Percentiles rank a stretch among this genome's conserved stretches.
Conservation (phyloP, 2,888 invertebrate species). For the Ceramica pisi region DNA sequence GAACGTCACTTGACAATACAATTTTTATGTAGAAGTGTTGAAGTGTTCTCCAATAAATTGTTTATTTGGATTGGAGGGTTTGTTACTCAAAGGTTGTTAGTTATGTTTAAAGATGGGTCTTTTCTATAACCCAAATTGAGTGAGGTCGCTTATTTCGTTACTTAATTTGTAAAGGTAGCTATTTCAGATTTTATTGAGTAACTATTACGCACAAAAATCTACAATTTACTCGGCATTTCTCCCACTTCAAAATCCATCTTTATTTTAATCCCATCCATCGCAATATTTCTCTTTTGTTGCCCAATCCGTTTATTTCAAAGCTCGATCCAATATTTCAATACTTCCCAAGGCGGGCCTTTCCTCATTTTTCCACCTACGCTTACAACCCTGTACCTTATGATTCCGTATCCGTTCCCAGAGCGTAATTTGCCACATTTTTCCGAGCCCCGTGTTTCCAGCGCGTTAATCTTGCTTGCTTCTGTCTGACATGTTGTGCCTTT, state of each 20-base stretch:
- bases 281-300: conserved; percentile 24
- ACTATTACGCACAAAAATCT: not conserved
- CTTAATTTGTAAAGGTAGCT: conserved; percentile 29
- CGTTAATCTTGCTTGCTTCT: conserved; percentile 55
- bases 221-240: not conserved
- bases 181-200: conserved; percentile 20
- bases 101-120: conserved; percentile 17
- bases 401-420: conserved; percentile 40
- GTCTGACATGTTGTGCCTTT: conserved; percentile 46
- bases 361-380: conserved; percentile 36
- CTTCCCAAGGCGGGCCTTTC: conserved; percentile 30
- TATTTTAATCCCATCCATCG: conserved; percentile 12
- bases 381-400: conserved; percentile 39
- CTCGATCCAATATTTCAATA: conserved; percentile 49
- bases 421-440: conserved; percentile 58
- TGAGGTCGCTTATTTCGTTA: conserved; percentile 22
- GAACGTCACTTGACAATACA: conserved; percentile 49
- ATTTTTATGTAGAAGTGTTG: conserved; percentile 49
- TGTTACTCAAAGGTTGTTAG: conserved; percentile 6
- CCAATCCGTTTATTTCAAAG: conserved; percentile 18
- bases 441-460: conserved; percentile 34
- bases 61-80: conserved; percentile 40
- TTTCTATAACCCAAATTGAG: conserved; percentile 24
- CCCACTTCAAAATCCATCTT: not conserved
- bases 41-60: conserved; percentile 45